Conservation (phyloP, 2,888 invertebrate species). For the Drosophila infuscata region DNA sequence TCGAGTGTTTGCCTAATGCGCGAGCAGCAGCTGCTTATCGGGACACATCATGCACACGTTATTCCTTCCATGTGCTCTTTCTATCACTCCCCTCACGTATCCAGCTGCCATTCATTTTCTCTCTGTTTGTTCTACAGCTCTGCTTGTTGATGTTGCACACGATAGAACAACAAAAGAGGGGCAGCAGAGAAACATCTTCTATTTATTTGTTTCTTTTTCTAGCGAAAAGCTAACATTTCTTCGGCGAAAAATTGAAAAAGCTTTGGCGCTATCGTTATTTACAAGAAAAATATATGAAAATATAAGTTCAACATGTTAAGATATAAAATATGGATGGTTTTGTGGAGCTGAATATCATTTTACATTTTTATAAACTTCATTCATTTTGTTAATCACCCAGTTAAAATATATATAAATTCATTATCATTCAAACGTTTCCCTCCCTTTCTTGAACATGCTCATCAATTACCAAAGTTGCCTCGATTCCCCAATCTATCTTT, state of each 20-base stretch:
- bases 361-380: neutral
- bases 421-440: slow-evolving; percentile 11
- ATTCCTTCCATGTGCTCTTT: slow-evolving; percentile 6
- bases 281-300: neutral
- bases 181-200: slow-evolving; percentile 11
- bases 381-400: slow-evolving; percentile 2
- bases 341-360: neutral
- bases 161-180: slow-evolving; percentile 27
- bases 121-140: slow-evolving; percentile 31
- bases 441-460: neutral
- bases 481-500: slow-evolving; percentile 4
- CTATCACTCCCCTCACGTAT: neutral
- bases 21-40: slow-evolving; percentile 54
- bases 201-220: slow-evolving; percentile 17
- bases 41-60: slow-evolving; percentile 44
- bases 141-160: slow-evolving; percentile 48
- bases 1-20: slow-evolving; percentile 32
- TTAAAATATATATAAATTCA: neutral
- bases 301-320: neutral
- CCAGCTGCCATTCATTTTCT: slow-evolving; percentile 7
- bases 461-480: neutral
- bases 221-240: slow-evolving; percentile 33
- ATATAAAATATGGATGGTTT: neutral
- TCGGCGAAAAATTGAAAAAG: slow-evolving; percentile 31
- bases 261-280: slow-evolving; percentile 36